Evolutionary conservation across 2,113 vertebrate species (phyloP), one percentile per base, ranked within the genome.

Genomic region (Pelodiscus sinensis): DNA sequence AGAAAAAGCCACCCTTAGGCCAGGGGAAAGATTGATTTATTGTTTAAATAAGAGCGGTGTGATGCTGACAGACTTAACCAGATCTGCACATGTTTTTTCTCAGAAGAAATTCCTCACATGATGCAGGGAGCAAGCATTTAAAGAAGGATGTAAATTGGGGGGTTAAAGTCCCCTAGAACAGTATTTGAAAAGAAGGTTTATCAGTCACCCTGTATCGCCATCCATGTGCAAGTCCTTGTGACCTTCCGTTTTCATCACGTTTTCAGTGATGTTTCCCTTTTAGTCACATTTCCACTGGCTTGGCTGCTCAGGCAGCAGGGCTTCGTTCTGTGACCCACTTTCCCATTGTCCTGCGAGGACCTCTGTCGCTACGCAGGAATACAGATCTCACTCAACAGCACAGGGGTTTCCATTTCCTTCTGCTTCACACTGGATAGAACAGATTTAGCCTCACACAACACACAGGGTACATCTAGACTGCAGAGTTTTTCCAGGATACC

Each of bases 281-380:
- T 58, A 11, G 8, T 50, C 25, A 35, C 65, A 79, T 84, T 29
- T 60, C 81, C 73, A 2, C 78, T 1, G 24, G 29, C 31, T 50
- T 3, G 54, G 78, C 81, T 22, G 79, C 77, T 85, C 44, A 52
- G 79, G 2, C 55, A 73, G 89, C 65, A 3, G 90, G 1, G 73
- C 87, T 52, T 24, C 51, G 35, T 80, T 87, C 88, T 82, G 13
- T 91, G 96, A 96, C 95, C 95, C 96, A 95, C 44, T 82, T 96
- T 95, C 84, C 85, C 68, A 91, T 94, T 91, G 92, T 54, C 58
- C 86, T 77, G 94, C 94, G 94, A 92, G 96, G 89, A 88, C 92
- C 83, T 50, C 65, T 71, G n/a, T 71, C 65, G 35, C 65, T 71
- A 71, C 21, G n/a, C 65, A 6, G 90, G 88, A 82, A 93, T 88